A percentile compares a stretch with the other conserved stretches of the same genome.
These are phyloP conservation scores for Molossus alvarezi DNA, from an alignment of 2,797 vertebrate species.

Conservation along the genomic window DNA sequence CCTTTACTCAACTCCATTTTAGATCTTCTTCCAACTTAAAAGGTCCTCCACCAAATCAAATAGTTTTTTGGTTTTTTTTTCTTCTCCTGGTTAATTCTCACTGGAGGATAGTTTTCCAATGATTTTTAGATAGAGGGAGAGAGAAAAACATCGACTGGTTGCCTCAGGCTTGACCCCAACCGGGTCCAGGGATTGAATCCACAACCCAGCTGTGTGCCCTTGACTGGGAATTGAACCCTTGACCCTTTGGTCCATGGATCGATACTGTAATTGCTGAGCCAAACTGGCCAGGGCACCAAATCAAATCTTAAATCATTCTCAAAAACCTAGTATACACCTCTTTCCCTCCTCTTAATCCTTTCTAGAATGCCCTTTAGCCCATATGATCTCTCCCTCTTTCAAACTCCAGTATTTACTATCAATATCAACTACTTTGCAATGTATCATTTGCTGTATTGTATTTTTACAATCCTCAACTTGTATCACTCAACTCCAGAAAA, in stretches of 20 bases:
- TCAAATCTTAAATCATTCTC: slow-evolving; percentile 34
- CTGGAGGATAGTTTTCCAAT: too few relatives aligned
- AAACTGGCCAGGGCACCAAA: not conserved
- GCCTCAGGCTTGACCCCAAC: too few relatives aligned
- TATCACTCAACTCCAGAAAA: slow-evolving; percentile 18
- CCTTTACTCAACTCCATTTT: not conserved
- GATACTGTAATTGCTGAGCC: too few relatives aligned
- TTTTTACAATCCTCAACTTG: not conserved
- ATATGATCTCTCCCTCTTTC: not conserved
- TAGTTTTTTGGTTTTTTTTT: too few relatives aligned
- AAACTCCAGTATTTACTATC: not conserved
- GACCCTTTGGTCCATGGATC: too few relatives aligned
- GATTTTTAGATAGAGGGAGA: too few relatives aligned
- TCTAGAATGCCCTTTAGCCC: not conserved
- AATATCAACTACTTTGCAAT: not conserved
- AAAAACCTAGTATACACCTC: not conserved
- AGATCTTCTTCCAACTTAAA: slow-evolving; percentile 54
- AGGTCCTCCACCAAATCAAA: slow-evolving; percentile 9
- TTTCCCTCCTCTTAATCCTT: not conserved
- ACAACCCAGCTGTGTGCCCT: too few relatives aligned
- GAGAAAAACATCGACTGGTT: too few relatives aligned
- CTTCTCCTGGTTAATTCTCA: too few relatives aligned
- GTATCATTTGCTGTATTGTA: not conserved
- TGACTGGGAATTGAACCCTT: too few relatives aligned
- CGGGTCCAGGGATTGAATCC: too few relatives aligned